phyloP scores from a whole-genome alignment of 2,113 vertebrate species.

The Cottus gobio region DNA sequence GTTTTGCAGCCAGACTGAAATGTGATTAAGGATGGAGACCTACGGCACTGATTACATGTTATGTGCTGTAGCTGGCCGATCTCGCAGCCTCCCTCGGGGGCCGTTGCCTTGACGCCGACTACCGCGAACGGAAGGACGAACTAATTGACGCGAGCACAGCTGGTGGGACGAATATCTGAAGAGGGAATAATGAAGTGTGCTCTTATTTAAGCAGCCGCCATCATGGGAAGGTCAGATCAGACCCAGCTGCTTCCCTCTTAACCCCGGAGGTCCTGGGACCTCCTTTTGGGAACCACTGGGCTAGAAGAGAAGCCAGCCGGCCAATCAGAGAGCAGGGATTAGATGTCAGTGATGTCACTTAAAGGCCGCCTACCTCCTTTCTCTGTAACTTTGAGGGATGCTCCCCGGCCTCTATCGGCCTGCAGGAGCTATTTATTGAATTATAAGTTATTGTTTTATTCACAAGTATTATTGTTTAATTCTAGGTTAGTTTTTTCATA shows the following conservation, averaged over 20 bases:
- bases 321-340: not conserved
- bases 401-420: too few species aligned
- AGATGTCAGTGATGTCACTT: constrained; percentile 12
- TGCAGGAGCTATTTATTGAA: too few species aligned
- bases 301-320: not conserved
- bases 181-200: constrained; percentile 34
- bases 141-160: constrained; percentile 52
- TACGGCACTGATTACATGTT: not conserved
- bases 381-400: too few species aligned
- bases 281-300: constrained; percentile 5
- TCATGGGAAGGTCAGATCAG: constrained; percentile 23
- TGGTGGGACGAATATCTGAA: constrained; percentile 44
- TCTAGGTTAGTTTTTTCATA: too few species aligned
- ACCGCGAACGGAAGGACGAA: constrained; percentile 25
- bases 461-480: too few species aligned
- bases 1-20: constrained; percentile 23
- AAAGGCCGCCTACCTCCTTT: not conserved
- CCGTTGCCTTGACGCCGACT: constrained; percentile 7
- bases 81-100: not conserved
- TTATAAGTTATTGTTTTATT: too few species aligned
- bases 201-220: constrained; percentile 41
- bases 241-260: constrained; percentile 44
- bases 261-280: constrained; percentile 40
- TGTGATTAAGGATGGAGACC: constrained; percentile 1
- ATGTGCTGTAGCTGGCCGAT: constrained; percentile 5